Base-by-base conservation (phyloP, 23 tunicate species). In the Trididemnum nubilum region DNA sequence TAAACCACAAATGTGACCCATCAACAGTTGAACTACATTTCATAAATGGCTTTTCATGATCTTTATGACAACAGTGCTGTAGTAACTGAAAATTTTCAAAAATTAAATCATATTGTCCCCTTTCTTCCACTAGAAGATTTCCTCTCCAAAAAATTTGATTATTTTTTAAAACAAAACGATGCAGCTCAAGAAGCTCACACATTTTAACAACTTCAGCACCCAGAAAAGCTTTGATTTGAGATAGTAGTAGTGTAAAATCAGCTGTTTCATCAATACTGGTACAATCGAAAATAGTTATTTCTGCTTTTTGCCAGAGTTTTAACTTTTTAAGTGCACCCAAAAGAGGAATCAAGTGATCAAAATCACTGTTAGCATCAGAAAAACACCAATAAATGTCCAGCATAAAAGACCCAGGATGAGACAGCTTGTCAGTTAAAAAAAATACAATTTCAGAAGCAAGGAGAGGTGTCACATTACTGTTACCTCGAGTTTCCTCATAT, bases 291-390 rank as follows among this genome's bases (percentile, higher is more conserved):
- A 86, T 25, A 27, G 36, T 59, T 2, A 86, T 63, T 2, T 80
- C 88, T 21, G 80, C 93, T 1, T 26, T 31, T 51, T 88, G 87
- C 93, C 93, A 88, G 82, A 36, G 19, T 22, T 86, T 84, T 34
- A 88, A 58, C 35, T 88, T 88, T 34, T 75, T 88, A 28, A 88
- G 61, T 4, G 83, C 93, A 2, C 93, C 93, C 0, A 86, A 59
- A 3, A 79, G 1, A 66, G 84, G 84, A 23, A 71, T 60, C 15
- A 70, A 24, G 12, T 35, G 12, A 52, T 79, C 71, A 36, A 37
- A 26, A 31, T 37, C 51, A 21, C 30, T 26, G 22, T 23, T 51
- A 28, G 21, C 5, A 26, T 25, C 23, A 1, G 64, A 28, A 51
- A 52, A 4, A 82, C 51, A 29, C 78, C 86, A 82, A 31, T 50